Base-by-base conservation (phyloP, 2,888 invertebrate species). In the Melieria crassipennis region DNA sequence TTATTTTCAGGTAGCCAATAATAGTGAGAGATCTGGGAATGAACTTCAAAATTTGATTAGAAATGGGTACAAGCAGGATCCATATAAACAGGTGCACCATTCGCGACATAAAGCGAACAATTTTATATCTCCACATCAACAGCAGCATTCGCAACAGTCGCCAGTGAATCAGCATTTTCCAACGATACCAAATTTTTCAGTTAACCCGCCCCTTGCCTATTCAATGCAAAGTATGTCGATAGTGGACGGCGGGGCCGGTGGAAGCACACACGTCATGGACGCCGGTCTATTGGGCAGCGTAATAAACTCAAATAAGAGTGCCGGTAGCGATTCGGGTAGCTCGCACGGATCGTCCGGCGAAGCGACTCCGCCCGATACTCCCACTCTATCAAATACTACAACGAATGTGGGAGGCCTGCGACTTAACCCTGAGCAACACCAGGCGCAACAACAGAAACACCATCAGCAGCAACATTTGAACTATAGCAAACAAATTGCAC, bases 281-380 rank as follows among this genome's bases (percentile, higher is more conserved):
- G 72, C 70, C 58, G 76, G 70, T 65, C 78, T 80, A 73, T 73
- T 80, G 50, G 76, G 50, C 3, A 52, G 61, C 13, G 65, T 77
- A 60, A 82, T 82, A 69, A 81, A 81, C 76, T 82, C 83, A 13
- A 83, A 80, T 72, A 85, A 86, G 74, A 83, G 83, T 74, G 77
- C 80, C 10, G 86, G 84, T 48, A 87, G 87, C 74, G 87, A 87
- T 76, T 85, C 87, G 4, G 86, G 86, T 46, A 86, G 87, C 73
- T 86, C 87, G n/a, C 82, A 86, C 76, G 85, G 86, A 43, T 87
- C 87, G n/a, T 83, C 83, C 11, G 86, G 85, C 42, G 87, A 87
- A 64, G 80, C 82, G 73, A 84, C 87, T 65, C 87, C 87, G 60
- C 86, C 87, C 52, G 86, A 86, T 74, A 87, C 87, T 69, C 87